phyloP scores from a whole-genome alignment of 2,797 vertebrate species.

The Vespertilio murinus region DNA sequence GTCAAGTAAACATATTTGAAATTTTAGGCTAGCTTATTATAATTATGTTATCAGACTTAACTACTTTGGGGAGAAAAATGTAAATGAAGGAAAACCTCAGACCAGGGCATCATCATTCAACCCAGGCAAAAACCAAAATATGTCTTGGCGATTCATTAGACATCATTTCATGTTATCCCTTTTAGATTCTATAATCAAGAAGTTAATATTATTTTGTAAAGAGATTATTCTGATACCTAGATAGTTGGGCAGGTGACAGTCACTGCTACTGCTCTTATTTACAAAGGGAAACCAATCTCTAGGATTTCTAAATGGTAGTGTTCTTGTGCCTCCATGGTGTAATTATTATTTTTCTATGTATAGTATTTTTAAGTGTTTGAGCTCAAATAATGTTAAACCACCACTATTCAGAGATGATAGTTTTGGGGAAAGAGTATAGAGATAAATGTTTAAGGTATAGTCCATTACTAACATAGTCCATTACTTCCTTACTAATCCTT shows the following conservation, averaged over 20 bases:
- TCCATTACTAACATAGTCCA: not conserved
- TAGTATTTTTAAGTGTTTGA: not conserved
- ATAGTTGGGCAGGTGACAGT: not conserved
- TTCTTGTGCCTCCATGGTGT: not conserved
- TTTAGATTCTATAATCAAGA: not conserved
- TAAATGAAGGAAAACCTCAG: not conserved
- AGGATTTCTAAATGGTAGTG: not conserved
- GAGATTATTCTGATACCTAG: not conserved
- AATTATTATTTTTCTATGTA: not conserved
- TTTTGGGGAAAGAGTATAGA: not conserved
- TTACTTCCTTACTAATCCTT: not conserved
- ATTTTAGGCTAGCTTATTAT: not conserved
- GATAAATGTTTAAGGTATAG: not conserved
- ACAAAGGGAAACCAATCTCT: not conserved
- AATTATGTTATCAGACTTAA: conserved; percentile 17
- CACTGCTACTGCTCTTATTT: not conserved
- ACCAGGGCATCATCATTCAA: not conserved
- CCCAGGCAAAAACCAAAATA: not conserved
- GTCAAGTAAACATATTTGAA: conserved; percentile 21
- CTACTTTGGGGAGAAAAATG: not conserved
- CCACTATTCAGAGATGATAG: not conserved
- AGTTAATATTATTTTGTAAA: not conserved
- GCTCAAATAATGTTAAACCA: conserved; percentile 9
- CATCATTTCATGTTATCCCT: not conserved
- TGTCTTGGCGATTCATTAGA: not conserved